Evolutionary conservation across 2,797 vertebrate genomes (phyloP).

Genomic region (Vireo griseus): DNA sequence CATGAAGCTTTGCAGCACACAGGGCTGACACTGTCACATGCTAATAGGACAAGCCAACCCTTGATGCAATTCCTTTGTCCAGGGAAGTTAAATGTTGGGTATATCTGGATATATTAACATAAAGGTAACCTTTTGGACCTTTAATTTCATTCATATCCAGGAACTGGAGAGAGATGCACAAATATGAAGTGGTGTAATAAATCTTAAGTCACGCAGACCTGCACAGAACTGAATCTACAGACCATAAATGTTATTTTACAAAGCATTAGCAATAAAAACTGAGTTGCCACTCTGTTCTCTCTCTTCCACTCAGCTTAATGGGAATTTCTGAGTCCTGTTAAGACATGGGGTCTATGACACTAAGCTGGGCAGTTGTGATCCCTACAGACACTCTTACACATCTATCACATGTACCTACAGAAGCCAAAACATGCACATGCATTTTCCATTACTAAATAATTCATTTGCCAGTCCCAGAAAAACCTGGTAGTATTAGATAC

Average conservation of each 20-base stretch:
- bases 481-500: neutral
- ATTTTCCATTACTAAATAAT: slow-evolving; percentile 5
- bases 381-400: neutral
- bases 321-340: neutral
- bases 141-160: neutral
- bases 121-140: neutral
- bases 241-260: neutral
- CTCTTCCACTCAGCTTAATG: neutral
- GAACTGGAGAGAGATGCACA: neutral
- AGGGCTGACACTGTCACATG: slow-evolving; percentile 1
- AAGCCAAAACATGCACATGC: neutral
- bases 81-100: neutral
- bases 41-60: neutral
- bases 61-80: neutral
- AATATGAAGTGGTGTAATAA: neutral
- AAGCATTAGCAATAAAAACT: neutral
- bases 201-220: neutral
- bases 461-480: neutral
- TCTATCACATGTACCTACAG: neutral
- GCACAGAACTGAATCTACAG: neutral
- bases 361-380: neutral
- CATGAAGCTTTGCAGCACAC: slow-evolving; percentile 4
- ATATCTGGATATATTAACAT: neutral
- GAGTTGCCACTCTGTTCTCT: neutral
- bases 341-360: neutral